Evolutionary conservation across 2,888 invertebrate species (phyloP), one percentile per base, ranked within the genome.

Genomic region (Conus canariensis): DNA sequence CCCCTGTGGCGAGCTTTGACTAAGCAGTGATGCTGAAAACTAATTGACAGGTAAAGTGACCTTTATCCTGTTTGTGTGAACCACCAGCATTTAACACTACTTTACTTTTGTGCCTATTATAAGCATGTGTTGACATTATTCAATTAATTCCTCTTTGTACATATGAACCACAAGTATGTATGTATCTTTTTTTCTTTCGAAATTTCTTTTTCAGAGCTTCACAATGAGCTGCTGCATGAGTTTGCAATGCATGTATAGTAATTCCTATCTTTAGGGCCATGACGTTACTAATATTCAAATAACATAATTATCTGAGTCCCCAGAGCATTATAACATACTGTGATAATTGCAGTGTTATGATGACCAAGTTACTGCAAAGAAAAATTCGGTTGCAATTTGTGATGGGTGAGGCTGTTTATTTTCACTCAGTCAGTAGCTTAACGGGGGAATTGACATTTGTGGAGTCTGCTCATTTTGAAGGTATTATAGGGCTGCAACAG

Each of bases 321-420:
- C 9, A 10, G 9, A 30, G 25, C 77, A 30, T 25, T 25, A 30
- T 77, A 77, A 70, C 77, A 80, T 3, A 90, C 19, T 22, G 22
- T 70, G 4, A 8, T 22, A 8, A 70, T 70, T 4, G 70, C 22
- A 70, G 70, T 14, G 70, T 22, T 22, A 3, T 16, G 70, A 7
- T 16, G 70, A 70, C 16, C 8, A 5, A 70, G 12, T 14, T 70
- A 22, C 70, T 70, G 70, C 70, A 70, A 70, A 70, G 19, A 70
- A 16, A 70, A 8, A 14, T 70, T 70, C 22, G 93, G 16, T 22
- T 22, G 70, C 70, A 70, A 5, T 70, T 70, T 22, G 70, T 70
- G 70, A 22, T 70, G 0, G 70, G 70, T 70, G 16, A 16, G 8
- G 22, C 70, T 70, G 22, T 70, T 70, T 70, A 22, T 70, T 70